These are phyloP conservation scores for Gymnoscelis rufifasciata DNA, from an alignment of 2,888 invertebrate genomes.

Conservation along the genomic window DNA sequence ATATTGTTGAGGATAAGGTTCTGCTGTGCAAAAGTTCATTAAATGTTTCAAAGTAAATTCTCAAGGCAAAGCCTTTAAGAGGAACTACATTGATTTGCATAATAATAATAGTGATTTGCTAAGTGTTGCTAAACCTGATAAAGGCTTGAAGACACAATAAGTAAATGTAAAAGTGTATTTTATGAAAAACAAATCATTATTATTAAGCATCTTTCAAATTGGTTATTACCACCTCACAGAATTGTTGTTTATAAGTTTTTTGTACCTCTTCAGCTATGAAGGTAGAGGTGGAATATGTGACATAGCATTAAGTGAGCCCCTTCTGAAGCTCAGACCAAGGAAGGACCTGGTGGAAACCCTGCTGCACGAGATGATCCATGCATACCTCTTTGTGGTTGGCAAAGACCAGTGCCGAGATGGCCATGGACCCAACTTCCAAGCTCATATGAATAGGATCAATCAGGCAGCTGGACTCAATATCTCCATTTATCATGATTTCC, in stretches of 20 bases:
- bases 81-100: no score
- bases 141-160: no score
- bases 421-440: slow-evolving; percentile 96
- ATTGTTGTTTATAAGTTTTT: slow-evolving; percentile 24
- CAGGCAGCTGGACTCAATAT: slow-evolving; percentile 90
- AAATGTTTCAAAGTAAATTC: no score
- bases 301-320: slow-evolving; percentile 92
- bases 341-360: slow-evolving; percentile 98
- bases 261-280: slow-evolving; percentile 78
- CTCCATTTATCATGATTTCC: slow-evolving; percentile 95
- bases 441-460: slow-evolving; percentile 97
- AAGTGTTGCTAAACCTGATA: no score
- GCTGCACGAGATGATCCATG: slow-evolving; percentile 99
- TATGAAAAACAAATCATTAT: no score
- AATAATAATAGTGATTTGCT: no score
- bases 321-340: slow-evolving; percentile 93
- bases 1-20: no score
- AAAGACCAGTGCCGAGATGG: slow-evolving; percentile 93
- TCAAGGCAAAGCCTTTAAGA: no score
- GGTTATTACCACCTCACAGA: no score
- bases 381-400: slow-evolving; percentile 93
- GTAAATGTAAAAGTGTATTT: no score
- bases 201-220: no score
- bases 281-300: slow-evolving; percentile 86
- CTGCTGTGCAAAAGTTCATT: no score